Evolutionary conservation across 2,888 invertebrate genomes (phyloP).

Genomic region (Mongoloraphidia duomilia): DNA sequence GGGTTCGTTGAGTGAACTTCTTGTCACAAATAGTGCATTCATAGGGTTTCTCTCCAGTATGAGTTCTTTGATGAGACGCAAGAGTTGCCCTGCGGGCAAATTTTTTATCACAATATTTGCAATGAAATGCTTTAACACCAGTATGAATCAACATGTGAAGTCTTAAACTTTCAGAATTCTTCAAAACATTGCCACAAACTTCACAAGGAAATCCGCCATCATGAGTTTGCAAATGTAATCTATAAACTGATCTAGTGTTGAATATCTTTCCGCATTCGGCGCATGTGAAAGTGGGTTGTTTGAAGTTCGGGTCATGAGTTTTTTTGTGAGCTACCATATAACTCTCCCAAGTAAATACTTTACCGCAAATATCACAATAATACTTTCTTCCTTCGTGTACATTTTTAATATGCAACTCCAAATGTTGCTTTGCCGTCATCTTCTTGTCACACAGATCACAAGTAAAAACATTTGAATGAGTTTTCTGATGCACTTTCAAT

Average conservation of each 20-base stretch:
- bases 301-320: too few species aligned
- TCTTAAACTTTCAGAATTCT: not conserved
- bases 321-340: not conserved
- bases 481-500: not conserved
- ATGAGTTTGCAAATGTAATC: conserved; percentile 15
- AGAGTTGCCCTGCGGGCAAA: too few species aligned
- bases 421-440: too few species aligned
- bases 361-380: not conserved
- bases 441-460: too few species aligned
- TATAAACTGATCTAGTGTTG: conserved; percentile 11
- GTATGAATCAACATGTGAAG: too few species aligned
- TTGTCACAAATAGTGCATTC: conserved; percentile 4
- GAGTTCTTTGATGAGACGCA: not conserved
- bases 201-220: not conserved
- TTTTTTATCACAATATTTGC: too few species aligned
- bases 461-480: not conserved
- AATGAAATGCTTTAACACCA: too few species aligned
- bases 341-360: not conserved
- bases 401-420: too few species aligned
- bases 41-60: not conserved
- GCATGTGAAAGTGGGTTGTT: not conserved
- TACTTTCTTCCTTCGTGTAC: not conserved
- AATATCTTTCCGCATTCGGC: conserved; percentile 9
- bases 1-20: conserved; percentile 13
- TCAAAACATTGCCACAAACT: too few species aligned